Conservation (phyloP, 2,888 invertebrate genomes). For the Scaptomyza cyrtandrae region DNA sequence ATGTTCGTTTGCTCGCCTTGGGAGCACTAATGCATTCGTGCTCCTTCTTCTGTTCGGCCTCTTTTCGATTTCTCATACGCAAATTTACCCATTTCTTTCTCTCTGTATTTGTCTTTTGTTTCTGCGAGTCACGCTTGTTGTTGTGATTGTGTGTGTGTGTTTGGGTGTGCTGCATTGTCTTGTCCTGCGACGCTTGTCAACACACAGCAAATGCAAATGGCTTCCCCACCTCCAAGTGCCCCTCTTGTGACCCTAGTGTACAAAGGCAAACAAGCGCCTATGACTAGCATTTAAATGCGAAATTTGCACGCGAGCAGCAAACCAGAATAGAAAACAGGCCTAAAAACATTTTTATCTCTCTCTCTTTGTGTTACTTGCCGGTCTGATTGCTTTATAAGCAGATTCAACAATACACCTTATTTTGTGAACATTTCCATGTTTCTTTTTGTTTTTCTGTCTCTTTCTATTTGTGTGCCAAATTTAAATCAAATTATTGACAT, state of each 20-base stretch:
- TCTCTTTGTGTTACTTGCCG: conserved; percentile 10
- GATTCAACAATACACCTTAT: conserved; percentile 36
- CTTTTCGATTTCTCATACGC: conserved; percentile 68
- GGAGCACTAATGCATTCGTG: conserved; percentile 69
- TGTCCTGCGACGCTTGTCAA: conserved; percentile 67
- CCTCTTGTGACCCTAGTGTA: conserved; percentile 35
- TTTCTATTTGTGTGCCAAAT: conserved; percentile 58
- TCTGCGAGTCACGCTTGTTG: conserved; percentile 5
- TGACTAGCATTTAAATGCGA: conserved; percentile 79
- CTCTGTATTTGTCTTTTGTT: conserved; percentile 7
- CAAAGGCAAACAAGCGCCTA: conserved; percentile 69
- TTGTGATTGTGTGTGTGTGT: conserved; percentile 4
- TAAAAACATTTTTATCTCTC: conserved; percentile 13
- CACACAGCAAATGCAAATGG: conserved; percentile 68
- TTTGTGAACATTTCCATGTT: conserved; percentile 18
- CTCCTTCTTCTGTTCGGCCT: conserved; percentile 26
- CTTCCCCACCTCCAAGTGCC: neutral
- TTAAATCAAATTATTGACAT: conserved; percentile 80
- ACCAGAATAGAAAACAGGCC: conserved; percentile 49
- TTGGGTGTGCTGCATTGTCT: conserved; percentile 60
- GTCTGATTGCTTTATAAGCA: conserved; percentile 70
- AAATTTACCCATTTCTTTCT: conserved; percentile 57
- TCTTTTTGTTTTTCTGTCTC: conserved; percentile 6
- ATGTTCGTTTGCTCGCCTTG: conserved; percentile 63
- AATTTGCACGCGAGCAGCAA: conserved; percentile 76